Evolutionary conservation across 2,797 vertebrate genomes (phyloP).

Genomic region (Paratrypauchen microcephalus): DNA sequence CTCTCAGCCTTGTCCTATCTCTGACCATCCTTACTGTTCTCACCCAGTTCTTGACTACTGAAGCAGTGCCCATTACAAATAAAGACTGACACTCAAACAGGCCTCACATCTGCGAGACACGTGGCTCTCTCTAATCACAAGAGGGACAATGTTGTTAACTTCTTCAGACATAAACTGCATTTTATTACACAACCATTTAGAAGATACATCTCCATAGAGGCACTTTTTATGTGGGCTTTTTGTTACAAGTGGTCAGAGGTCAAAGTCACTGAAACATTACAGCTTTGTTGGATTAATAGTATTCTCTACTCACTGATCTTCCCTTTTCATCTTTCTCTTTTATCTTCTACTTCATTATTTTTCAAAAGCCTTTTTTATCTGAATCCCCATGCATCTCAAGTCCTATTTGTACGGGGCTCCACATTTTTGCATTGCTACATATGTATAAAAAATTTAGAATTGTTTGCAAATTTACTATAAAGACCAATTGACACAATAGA

Average conservation of each 20-base stretch:
- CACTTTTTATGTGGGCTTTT: neutral
- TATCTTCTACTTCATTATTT: constrained; percentile 18
- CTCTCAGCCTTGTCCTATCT: constrained; percentile 24
- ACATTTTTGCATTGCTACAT: constrained; percentile 5
- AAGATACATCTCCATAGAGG: neutral
- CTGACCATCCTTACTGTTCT: constrained; percentile 13
- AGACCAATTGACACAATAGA: neutral
- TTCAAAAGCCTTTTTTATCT: no score
- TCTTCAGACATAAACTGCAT: neutral
- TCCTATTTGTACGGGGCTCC: no score
- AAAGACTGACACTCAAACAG: constrained; percentile 30
- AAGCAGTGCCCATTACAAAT: constrained; percentile 34
- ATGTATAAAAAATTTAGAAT: no score
- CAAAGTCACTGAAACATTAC: constrained; percentile 37
- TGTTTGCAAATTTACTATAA: no score
- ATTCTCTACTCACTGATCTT: constrained; percentile 34
- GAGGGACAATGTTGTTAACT: neutral
- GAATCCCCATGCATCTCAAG: no score
- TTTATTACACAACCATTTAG: neutral
- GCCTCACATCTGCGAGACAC: constrained; percentile 39
- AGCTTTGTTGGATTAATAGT: constrained; percentile 43
- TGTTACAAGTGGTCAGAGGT: constrained; percentile 9
- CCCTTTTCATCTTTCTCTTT: constrained; percentile 28
- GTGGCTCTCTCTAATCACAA: constrained; percentile 4
- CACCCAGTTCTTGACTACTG: constrained; percentile 27